Evolutionary conservation across 2,888 invertebrate genomes (phyloP).

Genomic region (Dromius quadrimaculatus): DNA sequence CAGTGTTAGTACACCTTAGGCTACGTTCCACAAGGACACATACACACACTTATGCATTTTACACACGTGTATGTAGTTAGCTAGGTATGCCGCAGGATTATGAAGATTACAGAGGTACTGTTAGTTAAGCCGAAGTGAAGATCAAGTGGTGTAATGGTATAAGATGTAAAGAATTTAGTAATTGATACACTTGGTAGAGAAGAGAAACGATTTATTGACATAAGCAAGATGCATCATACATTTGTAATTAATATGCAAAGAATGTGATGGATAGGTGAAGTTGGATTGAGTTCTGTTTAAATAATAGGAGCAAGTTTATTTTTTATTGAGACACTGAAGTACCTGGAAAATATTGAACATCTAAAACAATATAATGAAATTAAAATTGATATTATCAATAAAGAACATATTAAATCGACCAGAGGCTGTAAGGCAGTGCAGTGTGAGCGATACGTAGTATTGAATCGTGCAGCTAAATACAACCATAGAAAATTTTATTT

Average conservation of each 20-base stretch:
- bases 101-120: conserved; percentile 12
- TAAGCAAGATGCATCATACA: conserved; percentile 5
- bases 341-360: no score
- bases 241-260: conserved; percentile 10
- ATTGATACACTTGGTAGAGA: no score
- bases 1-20: not conserved
- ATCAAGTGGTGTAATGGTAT: not conserved
- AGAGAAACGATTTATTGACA: not conserved
- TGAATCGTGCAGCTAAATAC: no score
- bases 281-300: not conserved
- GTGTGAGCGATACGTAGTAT: no score
- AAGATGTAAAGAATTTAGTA: not conserved
- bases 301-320: no score
- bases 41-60: not conserved
- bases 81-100: conserved; percentile 8
- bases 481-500: no score
- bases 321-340: no score
- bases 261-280: not conserved
- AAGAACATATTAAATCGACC: no score
- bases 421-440: no score
- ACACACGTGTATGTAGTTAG: conserved; percentile 5
- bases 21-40: not conserved
- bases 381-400: no score
- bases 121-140: not conserved
- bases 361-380: no score